These are phyloP conservation scores for Dolichotis patagonum DNA, from an alignment of 2,113 vertebrate genomes.

Conservation along the genomic window DNA sequence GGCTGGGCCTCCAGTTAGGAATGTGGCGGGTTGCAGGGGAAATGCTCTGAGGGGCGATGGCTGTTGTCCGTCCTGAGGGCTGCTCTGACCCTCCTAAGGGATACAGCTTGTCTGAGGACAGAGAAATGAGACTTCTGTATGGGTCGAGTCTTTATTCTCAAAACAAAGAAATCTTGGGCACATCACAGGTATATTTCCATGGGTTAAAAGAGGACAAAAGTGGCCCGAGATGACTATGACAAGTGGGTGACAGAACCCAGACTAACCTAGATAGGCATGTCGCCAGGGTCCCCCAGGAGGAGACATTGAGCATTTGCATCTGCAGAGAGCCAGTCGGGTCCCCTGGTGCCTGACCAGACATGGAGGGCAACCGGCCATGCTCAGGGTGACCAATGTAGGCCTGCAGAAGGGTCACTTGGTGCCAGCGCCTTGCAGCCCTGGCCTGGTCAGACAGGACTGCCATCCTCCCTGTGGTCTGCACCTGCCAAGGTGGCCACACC, in stretches of 20 bases:
- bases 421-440: too few species aligned
- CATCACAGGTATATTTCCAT: too few species aligned
- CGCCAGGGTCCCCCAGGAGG: neutral
- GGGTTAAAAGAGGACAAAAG: rapidly evolving
- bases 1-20: constrained; percentile 10
- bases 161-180: neutral
- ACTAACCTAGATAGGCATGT: neutral
- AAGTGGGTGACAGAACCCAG: rapidly evolving
- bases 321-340: neutral
- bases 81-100: neutral
- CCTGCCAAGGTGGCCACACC: neutral
- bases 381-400: neutral
- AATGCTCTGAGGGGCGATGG: rapidly evolving
- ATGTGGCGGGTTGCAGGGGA: neutral
- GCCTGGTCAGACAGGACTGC: too few species aligned
- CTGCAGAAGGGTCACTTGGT: neutral
- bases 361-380: neutral
- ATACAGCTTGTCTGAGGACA: neutral
- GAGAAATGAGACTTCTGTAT: constrained; percentile 70
- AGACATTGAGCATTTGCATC: neutral
- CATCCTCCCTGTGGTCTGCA: neutral
- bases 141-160: neutral
- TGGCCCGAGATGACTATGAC: rapidly evolving
- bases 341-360: neutral
- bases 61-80: neutral